Evolutionary conservation across 2,888 invertebrate genomes (phyloP), one percentile per base, ranked within the genome.

Genomic region (Tachystola acroxantha): DNA sequence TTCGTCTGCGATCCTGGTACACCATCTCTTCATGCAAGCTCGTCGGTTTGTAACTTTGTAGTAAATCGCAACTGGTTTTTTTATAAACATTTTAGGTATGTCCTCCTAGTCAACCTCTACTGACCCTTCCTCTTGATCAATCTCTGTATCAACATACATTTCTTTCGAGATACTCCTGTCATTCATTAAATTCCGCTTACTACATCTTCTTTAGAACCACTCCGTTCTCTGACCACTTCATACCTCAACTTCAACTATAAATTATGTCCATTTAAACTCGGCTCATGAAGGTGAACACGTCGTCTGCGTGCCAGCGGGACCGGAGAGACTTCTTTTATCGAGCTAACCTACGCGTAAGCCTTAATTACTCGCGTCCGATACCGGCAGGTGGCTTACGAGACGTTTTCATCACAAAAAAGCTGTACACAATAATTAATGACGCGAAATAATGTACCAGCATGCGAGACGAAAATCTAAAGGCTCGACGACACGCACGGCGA

Each of bases 381-480:
- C 60, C 68, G 71, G 76, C 86, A 82, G 86, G 86, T 84, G 84
- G 79, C 76, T 64, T 77, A 74, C 67, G 74, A 63, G 71, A 61
- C 58, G 56, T 50, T 58, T 63, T 63, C 57, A 63, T 51, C 53
- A 63, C 59, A 71, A 76, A 81, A 79, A 74, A 65, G 58, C 61
- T 57, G 62, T 64, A 73, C 65, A 75, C 69, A 72, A 85, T 86
- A 87, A 85, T 86, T 86, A 84, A 77, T 74, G 82, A 79, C 72
- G 81, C 77, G 82, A 77, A 79, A 85, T 84, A 86, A 86, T 85
- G 84, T 66, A 73, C 86, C 81, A 71, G 81, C 81, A 84, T 81
- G 65, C 72, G 68, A 77, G 71, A 69, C 84, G 80, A 85, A 87
- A 84, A 84, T 82, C 80, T 76, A 80, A 79, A 85, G 81, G 69